These are phyloP conservation scores for Cynocephalus volans DNA, from an alignment of 2,113 vertebrate species.

Conservation along the genomic window DNA sequence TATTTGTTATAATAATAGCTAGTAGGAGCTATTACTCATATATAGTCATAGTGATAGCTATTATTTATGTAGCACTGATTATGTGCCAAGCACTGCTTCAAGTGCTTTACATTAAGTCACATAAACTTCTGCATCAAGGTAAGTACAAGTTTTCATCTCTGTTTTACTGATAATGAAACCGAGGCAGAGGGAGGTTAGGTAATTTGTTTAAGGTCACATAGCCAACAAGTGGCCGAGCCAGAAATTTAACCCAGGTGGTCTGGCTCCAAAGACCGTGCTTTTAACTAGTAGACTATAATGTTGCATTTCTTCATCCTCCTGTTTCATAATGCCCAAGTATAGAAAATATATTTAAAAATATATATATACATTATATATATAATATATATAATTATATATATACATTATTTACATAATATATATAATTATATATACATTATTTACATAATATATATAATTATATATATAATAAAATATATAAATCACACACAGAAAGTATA, in stretches of 20 bases:
- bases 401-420: too few relatives aligned
- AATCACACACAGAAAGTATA: too few relatives aligned
- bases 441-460: too few relatives aligned
- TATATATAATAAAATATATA: too few relatives aligned
- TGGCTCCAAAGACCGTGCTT: not conserved
- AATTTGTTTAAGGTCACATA: not conserved
- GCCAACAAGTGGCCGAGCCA: not conserved
- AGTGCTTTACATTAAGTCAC: not conserved
- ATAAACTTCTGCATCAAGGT: not conserved
- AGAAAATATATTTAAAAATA: too few relatives aligned
- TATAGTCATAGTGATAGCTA: not conserved
- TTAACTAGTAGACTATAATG: rapidly evolving
- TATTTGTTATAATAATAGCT: slow-evolving; percentile 33
- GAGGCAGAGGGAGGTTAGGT: not conserved
- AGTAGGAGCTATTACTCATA: not conserved
- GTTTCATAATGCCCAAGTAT: not conserved
- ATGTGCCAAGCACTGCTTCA: not conserved
- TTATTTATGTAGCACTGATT: not conserved
- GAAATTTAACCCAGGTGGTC: not conserved
- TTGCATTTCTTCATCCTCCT: not conserved
- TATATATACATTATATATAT: too few relatives aligned
- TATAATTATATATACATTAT: too few relatives aligned
- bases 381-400: too few relatives aligned
- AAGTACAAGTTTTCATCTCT: not conserved
- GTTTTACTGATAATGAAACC: slow-evolving; percentile 21